Evolutionary conservation across 2,113 vertebrate species (phyloP).

Genomic region (Gnathonemus longibarbis): DNA sequence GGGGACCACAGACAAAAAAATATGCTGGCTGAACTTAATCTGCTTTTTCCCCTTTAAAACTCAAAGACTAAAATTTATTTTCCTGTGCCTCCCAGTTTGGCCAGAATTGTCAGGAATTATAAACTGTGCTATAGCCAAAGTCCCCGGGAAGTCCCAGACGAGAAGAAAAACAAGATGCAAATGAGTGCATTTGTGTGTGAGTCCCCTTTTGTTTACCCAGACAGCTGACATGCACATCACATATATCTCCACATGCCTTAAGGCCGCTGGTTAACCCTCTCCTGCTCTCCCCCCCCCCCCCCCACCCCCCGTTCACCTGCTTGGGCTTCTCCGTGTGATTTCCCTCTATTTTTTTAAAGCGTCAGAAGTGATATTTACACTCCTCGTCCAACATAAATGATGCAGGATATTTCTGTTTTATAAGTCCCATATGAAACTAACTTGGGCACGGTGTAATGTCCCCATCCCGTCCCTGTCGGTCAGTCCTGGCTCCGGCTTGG

Average conservation of each 20-base stretch:
- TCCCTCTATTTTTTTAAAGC: neutral
- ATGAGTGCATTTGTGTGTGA: neutral
- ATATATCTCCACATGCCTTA: neutral
- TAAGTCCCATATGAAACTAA: neutral
- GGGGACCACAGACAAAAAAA: neutral
- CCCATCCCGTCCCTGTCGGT: neutral
- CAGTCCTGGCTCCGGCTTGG: neutral
- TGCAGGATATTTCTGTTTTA: neutral
- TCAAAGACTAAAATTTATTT: neutral
- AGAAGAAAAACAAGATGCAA: neutral
- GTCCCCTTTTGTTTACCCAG: neutral
- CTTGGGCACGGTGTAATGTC: conserved; percentile 6
- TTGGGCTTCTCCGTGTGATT: neutral
- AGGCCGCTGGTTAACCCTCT: neutral
- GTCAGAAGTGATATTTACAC: neutral
- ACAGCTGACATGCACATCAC: neutral
- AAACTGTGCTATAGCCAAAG: neutral
- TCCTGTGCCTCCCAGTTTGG: neutral
- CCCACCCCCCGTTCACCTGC: neutral
- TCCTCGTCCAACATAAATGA: neutral
- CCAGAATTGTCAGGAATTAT: neutral
- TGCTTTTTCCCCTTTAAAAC: neutral
- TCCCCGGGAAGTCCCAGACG: neutral
- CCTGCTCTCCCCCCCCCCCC: neutral
- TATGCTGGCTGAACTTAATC: neutral